These are phyloP conservation scores for Macropis europaea DNA, from an alignment of 2,888 invertebrate species.

Conservation along the genomic window DNA sequence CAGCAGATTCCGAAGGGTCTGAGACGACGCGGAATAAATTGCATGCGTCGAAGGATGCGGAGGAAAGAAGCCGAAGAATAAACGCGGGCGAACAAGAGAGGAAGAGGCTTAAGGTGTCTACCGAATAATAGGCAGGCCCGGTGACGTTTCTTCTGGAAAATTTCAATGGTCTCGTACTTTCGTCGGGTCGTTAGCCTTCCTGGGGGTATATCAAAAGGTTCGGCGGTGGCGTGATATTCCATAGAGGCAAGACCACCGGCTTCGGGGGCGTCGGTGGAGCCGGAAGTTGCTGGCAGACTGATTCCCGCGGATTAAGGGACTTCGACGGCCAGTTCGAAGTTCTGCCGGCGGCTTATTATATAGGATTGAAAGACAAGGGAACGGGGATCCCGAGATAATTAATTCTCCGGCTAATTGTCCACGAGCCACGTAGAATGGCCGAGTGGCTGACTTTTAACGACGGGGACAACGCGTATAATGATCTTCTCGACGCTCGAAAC, in stretches of 20 bases:
- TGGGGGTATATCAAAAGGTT: slow-evolving; percentile 46
- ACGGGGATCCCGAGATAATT: slow-evolving; percentile 56
- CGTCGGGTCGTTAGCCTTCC: slow-evolving; percentile 42
- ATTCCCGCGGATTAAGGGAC: slow-evolving; percentile 37
- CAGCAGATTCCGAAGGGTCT: neutral
- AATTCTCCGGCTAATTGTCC: slow-evolving; percentile 66
- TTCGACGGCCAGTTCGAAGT: slow-evolving; percentile 40
- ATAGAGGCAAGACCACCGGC: neutral
- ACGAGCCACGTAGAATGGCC: slow-evolving; percentile 53
- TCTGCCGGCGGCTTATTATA: slow-evolving; percentile 31
- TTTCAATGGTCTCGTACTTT: slow-evolving; percentile 41
- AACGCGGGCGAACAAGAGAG: slow-evolving; percentile 36
- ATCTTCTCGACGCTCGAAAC: neutral
- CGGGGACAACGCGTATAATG: slow-evolving; percentile 7
- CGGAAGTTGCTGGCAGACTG: slow-evolving; percentile 26
- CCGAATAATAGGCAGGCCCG: slow-evolving; percentile 26
- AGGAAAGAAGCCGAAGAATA: neutral
- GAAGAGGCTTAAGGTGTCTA: slow-evolving; percentile 37
- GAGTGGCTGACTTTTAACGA: slow-evolving; percentile 51
- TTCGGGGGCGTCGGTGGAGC: slow-evolving; percentile 16
- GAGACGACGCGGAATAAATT: slow-evolving; percentile 8
- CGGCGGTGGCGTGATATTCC: slow-evolving; percentile 8
- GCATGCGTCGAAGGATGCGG: neutral
- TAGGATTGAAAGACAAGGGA: slow-evolving; percentile 2
- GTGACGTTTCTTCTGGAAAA: slow-evolving; percentile 32